Percentiles rank a stretch among this genome's conserved stretches.
These are phyloP conservation scores for Pollenia griseotomentosa DNA, from an alignment of 2,888 invertebrate genomes.

Conservation along the genomic window DNA sequence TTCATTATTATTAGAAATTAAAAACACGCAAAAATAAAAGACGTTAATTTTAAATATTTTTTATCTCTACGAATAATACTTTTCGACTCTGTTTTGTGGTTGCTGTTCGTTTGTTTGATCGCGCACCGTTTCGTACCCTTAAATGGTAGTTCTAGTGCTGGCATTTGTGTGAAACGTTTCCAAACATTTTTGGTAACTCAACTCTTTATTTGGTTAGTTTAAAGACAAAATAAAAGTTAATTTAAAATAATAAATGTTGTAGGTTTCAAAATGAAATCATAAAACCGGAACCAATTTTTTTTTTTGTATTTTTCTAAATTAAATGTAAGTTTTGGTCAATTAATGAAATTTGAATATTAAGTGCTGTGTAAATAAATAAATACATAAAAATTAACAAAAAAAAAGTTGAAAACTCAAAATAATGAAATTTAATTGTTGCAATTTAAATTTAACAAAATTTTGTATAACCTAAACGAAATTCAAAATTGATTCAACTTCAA, in stretches of 20 bases:
- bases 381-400: background rate
- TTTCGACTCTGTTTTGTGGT: constrained; percentile 47
- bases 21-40: constrained; percentile 9
- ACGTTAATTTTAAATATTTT: constrained; percentile 45
- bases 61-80: background rate
- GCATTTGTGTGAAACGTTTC: constrained; percentile 31
- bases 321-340: constrained; percentile 55
- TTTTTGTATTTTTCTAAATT: constrained; percentile 29
- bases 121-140: constrained; percentile 15
- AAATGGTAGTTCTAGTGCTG: constrained; percentile 37
- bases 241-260: constrained; percentile 33
- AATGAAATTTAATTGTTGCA: constrained; percentile 38
- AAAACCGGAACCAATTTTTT: constrained; percentile 62
- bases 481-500: background rate
- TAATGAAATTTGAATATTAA: constrained; percentile 62
- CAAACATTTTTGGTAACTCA: constrained; percentile 38
- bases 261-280: constrained; percentile 43
- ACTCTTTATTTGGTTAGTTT: constrained; percentile 61
- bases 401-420: constrained; percentile 17
- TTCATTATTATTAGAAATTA: constrained; percentile 1
- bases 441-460: background rate
- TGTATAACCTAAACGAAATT: background rate
- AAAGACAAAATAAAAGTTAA: constrained; percentile 41
- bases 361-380: constrained; percentile 21
- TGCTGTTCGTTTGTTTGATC: constrained; percentile 6